Evolutionary conservation across 1,140 invertebrate genomes (phyloP), one percentile per base, ranked within the genome.

Genomic region (Nylanderia fulva): DNA sequence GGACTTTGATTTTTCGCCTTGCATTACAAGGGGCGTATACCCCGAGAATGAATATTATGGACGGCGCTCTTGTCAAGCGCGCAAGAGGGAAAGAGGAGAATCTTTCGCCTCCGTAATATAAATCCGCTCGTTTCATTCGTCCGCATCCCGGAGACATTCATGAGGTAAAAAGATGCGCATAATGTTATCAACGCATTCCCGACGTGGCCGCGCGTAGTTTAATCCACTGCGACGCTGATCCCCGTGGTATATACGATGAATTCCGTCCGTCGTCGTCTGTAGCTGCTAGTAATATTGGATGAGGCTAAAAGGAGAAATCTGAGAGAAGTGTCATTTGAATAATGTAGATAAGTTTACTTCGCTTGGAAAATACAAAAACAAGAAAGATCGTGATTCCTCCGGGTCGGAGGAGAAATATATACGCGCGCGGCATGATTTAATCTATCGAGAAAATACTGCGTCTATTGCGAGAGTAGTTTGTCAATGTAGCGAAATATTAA

Each of bases 151-250:
- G 77, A 11, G 77, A 82, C 77, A 82, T 82, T 82, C 66, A 82
- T 71, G 77, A 82, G 77, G 66, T 54, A 82, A 82, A 82, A 82
- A 82, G 77, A 82, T 82, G 77, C 77, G 77, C 77, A 72, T 82
- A 82, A 82, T 82, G 66, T 82, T 82, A 82, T 82, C 77, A 82
- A 82, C 77, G 77, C 77, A 72, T 82, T 72, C 77, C 66, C 77
- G 52, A 82, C 77, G 58, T 82, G 77, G 77, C 52, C 77, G 77
- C 69, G 66, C 77, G 54, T 72, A 82, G 77, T 82, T 82, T 82
- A 82, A 82, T 82, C 77, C 77, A 72, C 66, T 36, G 66, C 77
- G 52, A 82, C 77, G 77, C 77, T 82, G 77, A 82, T 82, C 77
- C 77, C 66, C n/a, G 52, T 33, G 45, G 63, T 79, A 79, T 79